Evolutionary conservation across 2,113 vertebrate genomes (phyloP).

Genomic region (Gymnocephalus cernua): DNA sequence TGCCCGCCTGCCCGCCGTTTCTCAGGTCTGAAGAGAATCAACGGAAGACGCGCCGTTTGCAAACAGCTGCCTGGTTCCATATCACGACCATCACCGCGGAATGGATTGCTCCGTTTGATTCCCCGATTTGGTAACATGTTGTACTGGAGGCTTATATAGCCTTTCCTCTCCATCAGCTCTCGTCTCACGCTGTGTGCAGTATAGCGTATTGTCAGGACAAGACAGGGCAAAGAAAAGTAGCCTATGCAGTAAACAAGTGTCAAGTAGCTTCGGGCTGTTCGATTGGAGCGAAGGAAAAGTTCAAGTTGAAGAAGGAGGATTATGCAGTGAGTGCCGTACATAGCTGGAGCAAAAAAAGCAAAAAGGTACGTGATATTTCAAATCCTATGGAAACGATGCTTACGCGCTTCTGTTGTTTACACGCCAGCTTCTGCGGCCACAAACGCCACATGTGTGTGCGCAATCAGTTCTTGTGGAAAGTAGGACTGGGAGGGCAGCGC

Average conservation of each 20-base stretch:
- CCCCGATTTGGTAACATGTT: slow-evolving; percentile 66
- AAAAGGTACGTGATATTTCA: slow-evolving; percentile 80
- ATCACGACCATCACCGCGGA: slow-evolving; percentile 35
- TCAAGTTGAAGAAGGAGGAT: slow-evolving; percentile 77
- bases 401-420: slow-evolving; percentile 48
- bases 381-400: slow-evolving; percentile 31
- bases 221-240: slow-evolving; percentile 68
- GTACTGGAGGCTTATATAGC: slow-evolving; percentile 49
- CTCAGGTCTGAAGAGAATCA: slow-evolving; percentile 55
- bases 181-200: slow-evolving; percentile 32
- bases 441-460: slow-evolving; percentile 47
- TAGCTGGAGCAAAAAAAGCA: slow-evolving; percentile 30
- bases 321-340: slow-evolving; percentile 67
- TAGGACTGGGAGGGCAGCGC: slow-evolving; percentile 51
- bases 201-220: slow-evolving; percentile 44
- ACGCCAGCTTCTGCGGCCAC: slow-evolving; percentile 4
- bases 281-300: slow-evolving; percentile 78
- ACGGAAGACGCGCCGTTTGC: slow-evolving; percentile 47
- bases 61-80: slow-evolving; percentile 36
- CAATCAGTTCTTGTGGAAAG: slow-evolving; percentile 35
- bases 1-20: slow-evolving; percentile 52
- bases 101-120: slow-evolving; percentile 75
- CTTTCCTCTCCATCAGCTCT: slow-evolving; percentile 53
- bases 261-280: slow-evolving; percentile 58
- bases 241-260: slow-evolving; percentile 64